phyloP scores from a whole-genome alignment of 2,888 invertebrate species.

The Agriopis marginaria region DNA sequence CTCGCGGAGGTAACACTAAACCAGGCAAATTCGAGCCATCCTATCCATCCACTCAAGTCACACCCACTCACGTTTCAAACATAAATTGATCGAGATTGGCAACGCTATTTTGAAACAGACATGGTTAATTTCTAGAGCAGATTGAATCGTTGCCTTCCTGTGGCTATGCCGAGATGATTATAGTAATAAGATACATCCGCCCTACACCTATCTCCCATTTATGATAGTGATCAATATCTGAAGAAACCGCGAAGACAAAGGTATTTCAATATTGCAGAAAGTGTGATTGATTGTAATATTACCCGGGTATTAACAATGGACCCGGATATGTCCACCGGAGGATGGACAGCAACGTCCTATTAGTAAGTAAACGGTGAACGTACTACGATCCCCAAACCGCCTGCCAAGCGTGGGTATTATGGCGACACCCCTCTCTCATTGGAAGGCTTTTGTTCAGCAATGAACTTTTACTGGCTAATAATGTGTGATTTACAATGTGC shows the following conservation, averaged over 20 bases:
- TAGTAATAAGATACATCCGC: slow-evolving; percentile 25
- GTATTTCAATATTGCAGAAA: neutral
- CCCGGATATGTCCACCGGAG: neutral
- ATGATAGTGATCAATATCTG: slow-evolving; percentile 15
- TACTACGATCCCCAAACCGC: too few species aligned
- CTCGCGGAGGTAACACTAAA: slow-evolving; percentile 42
- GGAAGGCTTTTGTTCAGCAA: too few species aligned
- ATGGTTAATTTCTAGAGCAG: slow-evolving; percentile 24
- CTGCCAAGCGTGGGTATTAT: too few species aligned
- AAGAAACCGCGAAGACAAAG: neutral
- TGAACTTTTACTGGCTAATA: too few species aligned
- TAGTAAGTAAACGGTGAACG: too few species aligned
- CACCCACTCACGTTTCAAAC: slow-evolving; percentile 33
- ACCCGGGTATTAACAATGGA: neutral
- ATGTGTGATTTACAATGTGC: neutral
- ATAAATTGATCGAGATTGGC: slow-evolving; percentile 39
- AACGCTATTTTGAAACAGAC: slow-evolving; percentile 29
- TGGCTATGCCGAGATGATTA: slow-evolving; percentile 9
- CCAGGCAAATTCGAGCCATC: slow-evolving; percentile 37
- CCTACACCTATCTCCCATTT: slow-evolving; percentile 11
- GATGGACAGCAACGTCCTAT: too few species aligned
- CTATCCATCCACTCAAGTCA: slow-evolving; percentile 37
- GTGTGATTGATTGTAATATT: slow-evolving; percentile 8
- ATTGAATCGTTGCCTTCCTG: slow-evolving; percentile 19
- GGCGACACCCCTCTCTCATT: too few species aligned